These are phyloP conservation scores for Thinocorus orbignyianus DNA, from an alignment of 2,113 vertebrate species.

Conservation along the genomic window DNA sequence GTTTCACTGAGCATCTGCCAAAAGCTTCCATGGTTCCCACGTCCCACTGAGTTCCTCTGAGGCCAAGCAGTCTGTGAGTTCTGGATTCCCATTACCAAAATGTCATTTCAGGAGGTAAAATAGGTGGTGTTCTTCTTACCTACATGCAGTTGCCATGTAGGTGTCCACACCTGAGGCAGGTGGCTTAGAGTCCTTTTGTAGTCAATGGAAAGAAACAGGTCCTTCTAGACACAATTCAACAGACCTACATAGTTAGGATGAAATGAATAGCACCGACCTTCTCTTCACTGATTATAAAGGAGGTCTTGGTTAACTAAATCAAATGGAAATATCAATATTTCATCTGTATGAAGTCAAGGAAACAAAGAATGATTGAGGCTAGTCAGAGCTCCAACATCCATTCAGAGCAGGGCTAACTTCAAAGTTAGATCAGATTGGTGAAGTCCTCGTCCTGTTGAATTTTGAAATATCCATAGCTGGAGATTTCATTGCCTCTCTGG, in stretches of 20 bases:
- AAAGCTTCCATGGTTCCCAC: neutral
- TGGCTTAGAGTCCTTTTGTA: neutral
- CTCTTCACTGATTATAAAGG: neutral
- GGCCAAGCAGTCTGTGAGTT: neutral
- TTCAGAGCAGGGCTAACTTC: neutral
- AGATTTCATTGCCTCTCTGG: neutral
- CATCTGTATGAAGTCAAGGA: neutral
- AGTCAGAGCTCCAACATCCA: neutral
- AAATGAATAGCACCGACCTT: neutral
- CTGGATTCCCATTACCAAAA: neutral
- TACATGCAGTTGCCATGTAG: accelerated
- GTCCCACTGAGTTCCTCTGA: neutral
- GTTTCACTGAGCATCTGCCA: neutral
- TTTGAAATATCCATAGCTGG: neutral
- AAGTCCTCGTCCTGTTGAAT: neutral
- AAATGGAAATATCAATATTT: neutral
- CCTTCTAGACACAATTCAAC: neutral
- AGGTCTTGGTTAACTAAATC: neutral
- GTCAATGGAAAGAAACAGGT: neutral
- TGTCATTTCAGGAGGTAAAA: neutral
- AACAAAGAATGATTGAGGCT: neutral
- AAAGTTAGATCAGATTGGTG: neutral
- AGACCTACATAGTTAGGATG: neutral
- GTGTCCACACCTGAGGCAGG: neutral
- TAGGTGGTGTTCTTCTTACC: neutral